phyloP scores from a whole-genome alignment of 2,113 vertebrate species.

The Psilopogon haemacephalus region DNA sequence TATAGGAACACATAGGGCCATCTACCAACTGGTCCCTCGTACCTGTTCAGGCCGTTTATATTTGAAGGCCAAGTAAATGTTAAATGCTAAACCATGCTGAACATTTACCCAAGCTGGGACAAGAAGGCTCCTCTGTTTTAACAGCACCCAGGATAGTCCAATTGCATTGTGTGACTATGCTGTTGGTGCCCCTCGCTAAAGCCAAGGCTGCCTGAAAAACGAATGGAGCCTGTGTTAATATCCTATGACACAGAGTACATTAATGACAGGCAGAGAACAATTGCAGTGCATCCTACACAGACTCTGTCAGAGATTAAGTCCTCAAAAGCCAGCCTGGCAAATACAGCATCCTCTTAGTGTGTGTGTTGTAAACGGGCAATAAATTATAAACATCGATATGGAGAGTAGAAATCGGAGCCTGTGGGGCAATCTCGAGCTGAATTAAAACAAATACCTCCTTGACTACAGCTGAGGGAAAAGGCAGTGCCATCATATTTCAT shows the following conservation, averaged over 20 bases:
- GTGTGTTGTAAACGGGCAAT: constrained; percentile 6
- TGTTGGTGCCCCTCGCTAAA: neutral
- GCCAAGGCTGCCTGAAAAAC: neutral
- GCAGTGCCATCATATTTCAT: constrained; percentile 45
- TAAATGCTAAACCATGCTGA: neutral
- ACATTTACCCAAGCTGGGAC: neutral
- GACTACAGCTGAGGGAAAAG: constrained; percentile 20
- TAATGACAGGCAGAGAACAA: neutral
- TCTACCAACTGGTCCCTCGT: neutral
- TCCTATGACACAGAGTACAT: neutral
- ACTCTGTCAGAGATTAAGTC: neutral
- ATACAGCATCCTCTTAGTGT: neutral
- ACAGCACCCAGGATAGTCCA: neutral
- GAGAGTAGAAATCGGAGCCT: constrained; percentile 30
- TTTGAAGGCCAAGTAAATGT: neutral
- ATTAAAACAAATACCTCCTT: constrained; percentile 53
- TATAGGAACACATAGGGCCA: neutral
- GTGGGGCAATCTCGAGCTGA: constrained; percentile 19
- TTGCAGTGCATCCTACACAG: neutral
- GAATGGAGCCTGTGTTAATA: neutral
- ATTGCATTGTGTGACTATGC: neutral
- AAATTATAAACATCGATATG: constrained; percentile 24
- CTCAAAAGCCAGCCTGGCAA: constrained; percentile 11
- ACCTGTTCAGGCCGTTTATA: neutral
- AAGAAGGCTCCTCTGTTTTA: neutral